Percentiles rank a stretch among this genome's conserved stretches.
phyloP scores from a whole-genome alignment of 2,888 invertebrate genomes.

The Elegia similella region DNA sequence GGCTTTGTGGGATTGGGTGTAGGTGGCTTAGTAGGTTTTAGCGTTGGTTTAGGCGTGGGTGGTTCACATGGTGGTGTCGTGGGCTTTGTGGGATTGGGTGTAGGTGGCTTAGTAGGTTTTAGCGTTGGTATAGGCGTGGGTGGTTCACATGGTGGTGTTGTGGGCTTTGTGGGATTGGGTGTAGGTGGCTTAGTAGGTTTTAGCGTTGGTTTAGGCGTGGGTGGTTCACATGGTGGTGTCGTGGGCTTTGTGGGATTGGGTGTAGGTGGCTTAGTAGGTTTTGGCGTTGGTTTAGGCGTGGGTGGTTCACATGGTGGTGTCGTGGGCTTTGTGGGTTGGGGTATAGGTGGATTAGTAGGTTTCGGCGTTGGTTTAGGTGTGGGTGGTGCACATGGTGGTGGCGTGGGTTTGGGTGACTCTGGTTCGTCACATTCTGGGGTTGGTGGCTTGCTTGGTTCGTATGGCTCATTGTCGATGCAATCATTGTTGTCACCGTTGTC shows the following conservation, averaged over 20 bases:
- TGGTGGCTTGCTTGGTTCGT: neutral
- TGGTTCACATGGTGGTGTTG: neutral
- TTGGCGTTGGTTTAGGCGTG: neutral
- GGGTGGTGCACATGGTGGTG: neutral
- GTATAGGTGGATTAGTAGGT: neutral
- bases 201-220: no score
- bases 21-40: no score
- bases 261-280: no score
- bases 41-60: no score
- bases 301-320: neutral
- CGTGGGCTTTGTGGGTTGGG: neutral
- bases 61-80: no score
- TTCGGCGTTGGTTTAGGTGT: neutral
- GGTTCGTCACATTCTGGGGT: neutral
- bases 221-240: no score
- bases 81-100: no score
- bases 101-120: no score
- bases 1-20: no score
- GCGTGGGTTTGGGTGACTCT: neutral
- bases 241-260: no score
- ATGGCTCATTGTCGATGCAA: neutral
- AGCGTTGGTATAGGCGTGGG: neutral
- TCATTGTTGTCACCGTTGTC: neutral
- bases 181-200: no score
- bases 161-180: neutral